These are phyloP conservation scores for Seriola quinqueradiata DNA, from an alignment of 2,113 vertebrate species.

Conservation along the genomic window DNA sequence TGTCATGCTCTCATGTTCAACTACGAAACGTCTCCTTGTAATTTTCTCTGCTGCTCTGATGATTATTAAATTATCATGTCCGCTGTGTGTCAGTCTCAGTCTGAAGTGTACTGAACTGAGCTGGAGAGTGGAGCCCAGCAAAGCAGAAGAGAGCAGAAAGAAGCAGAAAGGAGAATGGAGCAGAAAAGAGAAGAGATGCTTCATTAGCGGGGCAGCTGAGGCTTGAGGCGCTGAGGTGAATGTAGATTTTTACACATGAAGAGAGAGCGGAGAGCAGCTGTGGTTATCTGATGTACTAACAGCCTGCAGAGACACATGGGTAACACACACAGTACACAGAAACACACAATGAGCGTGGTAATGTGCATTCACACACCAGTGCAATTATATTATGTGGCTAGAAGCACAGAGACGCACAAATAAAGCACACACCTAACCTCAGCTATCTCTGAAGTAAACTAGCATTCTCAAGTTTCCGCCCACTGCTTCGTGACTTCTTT, in stretches of 20 bases:
- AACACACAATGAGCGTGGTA: constrained; percentile 30
- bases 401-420: constrained; percentile 16
- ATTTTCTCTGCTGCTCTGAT: constrained; percentile 33
- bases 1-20: constrained; percentile 33
- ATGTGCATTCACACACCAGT: constrained; percentile 39
- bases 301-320: constrained; percentile 53
- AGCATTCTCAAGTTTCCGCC: constrained; percentile 9
- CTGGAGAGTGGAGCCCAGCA: constrained; percentile 11
- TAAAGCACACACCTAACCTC: constrained; percentile 3
- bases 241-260: constrained; percentile 75
- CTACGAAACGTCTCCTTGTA: constrained; percentile 27
- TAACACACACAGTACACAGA: constrained; percentile 21
- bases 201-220: constrained; percentile 75
- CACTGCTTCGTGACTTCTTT: not conserved
- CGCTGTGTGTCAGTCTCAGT: not conserved
- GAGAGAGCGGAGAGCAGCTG: constrained; percentile 67
- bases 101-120: constrained; percentile 37
- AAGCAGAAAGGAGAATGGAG: constrained; percentile 38
- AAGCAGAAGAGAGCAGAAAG: constrained; percentile 41
- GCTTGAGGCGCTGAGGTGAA: constrained; percentile 72
- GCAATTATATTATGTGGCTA: constrained; percentile 5
- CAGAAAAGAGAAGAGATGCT: constrained; percentile 60
- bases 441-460: not conserved
- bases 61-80: constrained; percentile 47
- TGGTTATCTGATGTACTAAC: constrained; percentile 65